Evolutionary conservation across 2,113 vertebrate species (phyloP), one percentile per base, ranked within the genome.

Genomic region (Abramis brama): DNA sequence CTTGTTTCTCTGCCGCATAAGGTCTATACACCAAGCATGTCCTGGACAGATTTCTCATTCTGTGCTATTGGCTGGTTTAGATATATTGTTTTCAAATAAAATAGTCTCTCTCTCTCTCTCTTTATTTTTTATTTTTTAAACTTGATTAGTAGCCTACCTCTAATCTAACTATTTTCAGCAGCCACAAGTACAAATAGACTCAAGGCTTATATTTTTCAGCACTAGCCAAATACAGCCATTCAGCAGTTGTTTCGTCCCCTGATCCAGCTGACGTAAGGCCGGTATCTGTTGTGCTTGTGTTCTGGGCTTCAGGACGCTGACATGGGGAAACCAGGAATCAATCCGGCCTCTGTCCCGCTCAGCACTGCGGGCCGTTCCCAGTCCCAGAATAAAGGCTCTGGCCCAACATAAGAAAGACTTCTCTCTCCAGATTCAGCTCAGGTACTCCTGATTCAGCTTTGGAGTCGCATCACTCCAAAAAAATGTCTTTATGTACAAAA

Each of bases 261-360:
- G 73, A 19, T 30, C 74, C 6, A 10, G n/a, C 12, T 79, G 57
- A 57, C 15, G 19, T 47, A 0, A 21, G 55, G 19, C 55, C 15
- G 19, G 52, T 36, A 1, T 43, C 5, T 47, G 25, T 33, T 21
- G 33, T 43, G 19, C 9, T 73, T 45, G 47, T 25, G 17, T 33
- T 80, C 2, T 21, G 60, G 33, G 25, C 17, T 75, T 45, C 33
- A 91, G 89, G 85, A 91, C 84, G 70, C 85, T 94, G 90, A 91
- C 15, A 15, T 93, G 93, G 93, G 92, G 94, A 17, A 90, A 91
- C 87, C 94, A 94, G 91, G 91, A 93, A 83, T 86, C 91, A 2
- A 91, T 94, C 33, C 86, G 92, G 90, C 91, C 93, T 0, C 7
- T 92, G 33, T 89, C 92, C 2, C 6, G 83, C 0, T 50, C 92